Evolutionary conservation across 2,797 vertebrate genomes (phyloP), one percentile per base, ranked within the genome.

Genomic region (Eulemur albifrons): DNA sequence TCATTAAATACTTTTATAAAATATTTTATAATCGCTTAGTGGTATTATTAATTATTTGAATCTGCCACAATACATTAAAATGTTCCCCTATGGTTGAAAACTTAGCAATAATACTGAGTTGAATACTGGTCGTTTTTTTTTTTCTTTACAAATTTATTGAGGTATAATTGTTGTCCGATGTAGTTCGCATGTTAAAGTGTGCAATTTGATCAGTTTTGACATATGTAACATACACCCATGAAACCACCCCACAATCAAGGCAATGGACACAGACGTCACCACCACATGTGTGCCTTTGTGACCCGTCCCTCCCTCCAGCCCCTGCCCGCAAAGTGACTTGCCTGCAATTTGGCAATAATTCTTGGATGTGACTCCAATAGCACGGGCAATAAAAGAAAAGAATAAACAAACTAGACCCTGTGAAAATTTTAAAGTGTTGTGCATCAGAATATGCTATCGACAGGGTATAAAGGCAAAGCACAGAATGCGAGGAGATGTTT

Each of bases 161-260:
- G 4, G 40, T 50, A 2, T 21, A 6, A 15, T 11, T 67, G 17
- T 25, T 67, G 21, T 27, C 5, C 35, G 13, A 25, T 45, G 6
- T 14, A 9, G 8, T 25, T 7, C 4, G 9, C 4, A 1, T 17
- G 23, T 40, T 32, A 5, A 70, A 40, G 21, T 1, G 25, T 11
- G 1, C 8, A 0, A 1, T 69, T 15, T 61, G 35, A 32, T 40
- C 23, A 10, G 4, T n/a, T 32, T 27, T 32, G 32, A 32, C 15
- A 1, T 17, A 15, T 18, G 4, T 35, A 13, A 12, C 18, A 6
- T 12, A 4, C 23, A 32, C 27, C 5, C 0, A 4, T 6, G 30
- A 13, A 21, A 0, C 32, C 17, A 9, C 43, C 48, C 4, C 27
- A 5, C n/a, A 17, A 3, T 69, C 54, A 38, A 18, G 43, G 10